Percentiles rank a stretch among this genome's conserved stretches.
Conservation (phyloP, 2,113 vertebrate species). For the Parus major region DNA sequence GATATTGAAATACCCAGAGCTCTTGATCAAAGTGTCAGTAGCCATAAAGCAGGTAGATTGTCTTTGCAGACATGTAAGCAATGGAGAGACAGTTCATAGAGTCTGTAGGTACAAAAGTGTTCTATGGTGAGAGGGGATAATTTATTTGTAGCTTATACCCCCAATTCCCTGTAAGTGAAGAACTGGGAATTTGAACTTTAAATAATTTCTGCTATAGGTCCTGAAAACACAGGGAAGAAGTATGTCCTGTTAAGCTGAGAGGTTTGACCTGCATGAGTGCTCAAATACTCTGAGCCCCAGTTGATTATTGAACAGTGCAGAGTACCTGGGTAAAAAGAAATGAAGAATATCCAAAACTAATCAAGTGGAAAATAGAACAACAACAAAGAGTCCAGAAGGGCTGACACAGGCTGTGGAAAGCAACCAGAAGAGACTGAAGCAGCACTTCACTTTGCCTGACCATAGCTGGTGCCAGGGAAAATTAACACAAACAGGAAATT, state of each 20-base stretch:
- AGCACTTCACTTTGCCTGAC: not conserved
- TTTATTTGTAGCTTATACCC: not conserved
- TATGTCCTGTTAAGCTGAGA: not conserved
- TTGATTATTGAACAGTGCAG: not conserved
- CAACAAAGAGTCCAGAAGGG: not conserved
- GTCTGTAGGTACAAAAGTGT: not conserved
- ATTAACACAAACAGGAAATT: not conserved
- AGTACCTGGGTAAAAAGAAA: not conserved
- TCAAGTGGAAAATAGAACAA: not conserved
- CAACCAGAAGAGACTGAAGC: not conserved
- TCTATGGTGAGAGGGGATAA: not conserved
- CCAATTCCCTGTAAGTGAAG: not conserved
- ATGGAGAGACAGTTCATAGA: not conserved
- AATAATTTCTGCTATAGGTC: not conserved
- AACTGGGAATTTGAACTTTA: not conserved
- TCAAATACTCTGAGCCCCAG: accelerated
- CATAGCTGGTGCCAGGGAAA: not conserved
- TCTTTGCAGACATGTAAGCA: not conserved
- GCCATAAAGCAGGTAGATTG: not conserved
- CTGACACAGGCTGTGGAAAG: not conserved
- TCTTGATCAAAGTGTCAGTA: not conserved
- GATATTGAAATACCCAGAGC: not conserved
- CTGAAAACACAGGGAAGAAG: not conserved
- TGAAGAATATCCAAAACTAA: not conserved
- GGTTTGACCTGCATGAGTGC: not conserved